These are phyloP conservation scores for Bilobella aurantiaca DNA, from an alignment of 1,140 invertebrate species.

Conservation along the genomic window DNA sequence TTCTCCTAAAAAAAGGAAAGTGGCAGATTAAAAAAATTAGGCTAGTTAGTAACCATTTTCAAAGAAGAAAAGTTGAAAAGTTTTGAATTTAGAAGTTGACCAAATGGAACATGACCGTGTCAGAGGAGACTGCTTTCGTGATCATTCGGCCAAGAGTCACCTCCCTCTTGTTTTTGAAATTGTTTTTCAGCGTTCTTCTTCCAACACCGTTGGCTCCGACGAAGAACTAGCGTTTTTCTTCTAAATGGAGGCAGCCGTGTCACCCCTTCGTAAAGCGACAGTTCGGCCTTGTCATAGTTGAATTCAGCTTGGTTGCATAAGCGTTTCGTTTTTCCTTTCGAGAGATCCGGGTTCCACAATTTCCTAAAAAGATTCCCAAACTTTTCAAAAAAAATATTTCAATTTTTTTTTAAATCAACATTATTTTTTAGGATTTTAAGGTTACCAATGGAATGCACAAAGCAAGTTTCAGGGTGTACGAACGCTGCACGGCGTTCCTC, in stretches of 20 bases:
- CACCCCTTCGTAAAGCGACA: constrained; percentile 92
- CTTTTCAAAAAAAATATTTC: too few relatives aligned
- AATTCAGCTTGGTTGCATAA: constrained; percentile 77
- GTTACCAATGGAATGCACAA: constrained; percentile 79
- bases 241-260: constrained; percentile 91
- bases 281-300: constrained; percentile 84
- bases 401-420: constrained; percentile 46
- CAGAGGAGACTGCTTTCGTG: too few relatives aligned
- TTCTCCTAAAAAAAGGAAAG: too few relatives aligned
- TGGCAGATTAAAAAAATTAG: too few relatives aligned
- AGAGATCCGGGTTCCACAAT: constrained; percentile 60
- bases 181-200: constrained; percentile 81
- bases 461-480: constrained; percentile 88
- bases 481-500: constrained; percentile 94
- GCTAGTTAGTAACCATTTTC: too few relatives aligned
- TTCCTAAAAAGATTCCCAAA: constrained; percentile 38
- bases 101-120: too few relatives aligned
- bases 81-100: too few relatives aligned
- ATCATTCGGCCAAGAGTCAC: too few relatives aligned
- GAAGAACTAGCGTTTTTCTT: constrained; percentile 80
- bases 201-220: constrained; percentile 91
- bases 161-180: too few relatives aligned
- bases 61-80: too few relatives aligned
- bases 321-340: constrained; percentile 82
- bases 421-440: too few relatives aligned